Evolutionary conservation across 2,113 vertebrate genomes (phyloP).

Genomic region (Oreotrochilus melanogaster): DNA sequence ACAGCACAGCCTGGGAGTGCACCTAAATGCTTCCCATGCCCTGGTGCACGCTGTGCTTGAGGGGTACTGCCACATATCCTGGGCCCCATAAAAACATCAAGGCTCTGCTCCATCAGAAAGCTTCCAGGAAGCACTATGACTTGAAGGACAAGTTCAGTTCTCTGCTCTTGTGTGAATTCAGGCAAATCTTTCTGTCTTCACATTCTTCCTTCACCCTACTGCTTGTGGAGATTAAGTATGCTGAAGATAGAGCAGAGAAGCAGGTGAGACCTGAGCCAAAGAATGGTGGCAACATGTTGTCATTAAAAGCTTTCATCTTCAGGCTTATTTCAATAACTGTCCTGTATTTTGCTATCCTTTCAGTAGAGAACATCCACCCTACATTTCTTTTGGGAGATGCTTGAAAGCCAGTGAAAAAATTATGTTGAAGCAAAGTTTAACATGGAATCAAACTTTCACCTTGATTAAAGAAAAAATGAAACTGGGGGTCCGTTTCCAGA

Average conservation of each 20-base stretch:
- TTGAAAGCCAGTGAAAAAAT: not conserved
- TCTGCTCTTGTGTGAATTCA: not conserved
- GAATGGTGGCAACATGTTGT: not conserved
- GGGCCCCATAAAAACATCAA: not conserved
- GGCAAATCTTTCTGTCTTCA: not conserved
- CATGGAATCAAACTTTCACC: not conserved
- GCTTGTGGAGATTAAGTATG: not conserved
- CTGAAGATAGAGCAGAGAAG: not conserved
- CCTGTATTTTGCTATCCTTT: not conserved
- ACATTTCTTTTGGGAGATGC: not conserved
- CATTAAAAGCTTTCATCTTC: not conserved
- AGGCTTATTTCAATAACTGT: not conserved
- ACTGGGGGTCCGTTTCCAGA: not conserved
- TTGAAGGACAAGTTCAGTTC: not conserved
- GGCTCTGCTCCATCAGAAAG: not conserved
- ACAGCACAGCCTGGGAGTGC: not conserved
- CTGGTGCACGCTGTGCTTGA: not conserved
- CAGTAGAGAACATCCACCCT: not conserved
- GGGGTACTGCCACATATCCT: not conserved
- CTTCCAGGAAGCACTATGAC: not conserved
- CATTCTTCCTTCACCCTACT: not conserved
- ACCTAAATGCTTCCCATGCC: fast-evolving
- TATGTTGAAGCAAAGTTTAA: not conserved
- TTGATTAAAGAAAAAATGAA: not conserved
- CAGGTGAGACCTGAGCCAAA: not conserved